These are phyloP conservation scores for Drosophila eohydei DNA, from an alignment of 2,888 invertebrate genomes.

Conservation along the genomic window DNA sequence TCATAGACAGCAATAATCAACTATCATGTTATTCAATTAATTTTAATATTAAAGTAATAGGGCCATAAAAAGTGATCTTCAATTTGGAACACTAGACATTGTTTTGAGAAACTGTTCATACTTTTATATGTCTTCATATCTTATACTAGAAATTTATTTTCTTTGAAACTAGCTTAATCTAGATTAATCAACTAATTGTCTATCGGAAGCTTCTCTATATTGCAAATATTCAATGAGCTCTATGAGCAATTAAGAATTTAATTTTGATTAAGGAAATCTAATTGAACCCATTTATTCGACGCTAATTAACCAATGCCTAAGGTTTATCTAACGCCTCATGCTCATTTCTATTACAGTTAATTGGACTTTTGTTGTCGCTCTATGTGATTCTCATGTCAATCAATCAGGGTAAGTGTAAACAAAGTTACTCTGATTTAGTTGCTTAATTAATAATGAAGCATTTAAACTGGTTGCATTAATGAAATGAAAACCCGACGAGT, in stretches of 20 bases:
- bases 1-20: constrained; percentile 5
- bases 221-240: no score
- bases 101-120: background rate
- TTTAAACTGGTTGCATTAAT: constrained; percentile 53
- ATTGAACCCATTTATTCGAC: no score
- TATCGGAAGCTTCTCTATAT: no score
- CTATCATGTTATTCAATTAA: constrained; percentile 6
- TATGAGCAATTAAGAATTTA: no score
- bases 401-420: constrained; percentile 38
- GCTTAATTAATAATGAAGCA: constrained; percentile 69
- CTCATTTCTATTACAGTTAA: constrained; percentile 4
- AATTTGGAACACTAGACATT: background rate
- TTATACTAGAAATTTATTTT: background rate
- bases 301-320: background rate
- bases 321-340: constrained; percentile 4
- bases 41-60: background rate
- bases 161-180: background rate
- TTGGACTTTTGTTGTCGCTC: constrained; percentile 1
- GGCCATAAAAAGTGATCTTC: background rate
- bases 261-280: no score
- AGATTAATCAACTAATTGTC: background rate
- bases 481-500: constrained; percentile 31
- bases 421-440: constrained; percentile 61
- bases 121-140: background rate
- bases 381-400: constrained; percentile 21